Base-by-base conservation (phyloP, 2,888 invertebrate genomes). In the Drosophila rellima region DNA sequence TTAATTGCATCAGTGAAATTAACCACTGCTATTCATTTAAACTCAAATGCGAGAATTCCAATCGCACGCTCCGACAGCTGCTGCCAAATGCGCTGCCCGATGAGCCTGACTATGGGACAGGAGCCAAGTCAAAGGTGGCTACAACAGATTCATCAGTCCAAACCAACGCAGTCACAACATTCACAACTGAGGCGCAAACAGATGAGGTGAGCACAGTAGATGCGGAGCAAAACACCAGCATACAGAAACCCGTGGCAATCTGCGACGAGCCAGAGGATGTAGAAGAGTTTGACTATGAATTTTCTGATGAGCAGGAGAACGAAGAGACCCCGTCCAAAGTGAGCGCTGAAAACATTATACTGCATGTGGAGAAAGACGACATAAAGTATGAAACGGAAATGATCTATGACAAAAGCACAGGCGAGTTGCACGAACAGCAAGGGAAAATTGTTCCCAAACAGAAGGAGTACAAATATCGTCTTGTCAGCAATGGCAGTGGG, bases 1-100 rank as follows among this genome's bases (percentile, higher is more conserved):
- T 92, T 0, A 72, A 78, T 5, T 93, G 93, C 65, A 89, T 93
- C 5, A 90, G 91, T 39, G 92, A 93, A 67, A 92, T 93, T 3
- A 92, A 92, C 77, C 90, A 90, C 3, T 92, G 92, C 40, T 91
- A 88, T 47, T 89, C 92, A 0, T 93, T 93, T 56, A 93, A 92
- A 72, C 88, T 91, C 11, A 92, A 92, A 66, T 93, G 92, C 50
- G 92, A 92, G 55, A 92, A 89, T 35, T 91, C 92, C 0, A 91
- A 91, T 35, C 83, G 88, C 29, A 92, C 92, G 0, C 74, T 93
- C 15, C 88, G 90, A 13, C 91, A 92, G 48, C 72, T 92, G 52
- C 50, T 93, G 13, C 88, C 87, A 2, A 77, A 89, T 62, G 86
- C 90, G 0, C 42, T 82, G 52, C 81, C 77, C 11, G 87, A 85